These are phyloP conservation scores for Rugalucina vietnamica DNA, from an alignment of 2,888 invertebrate species.

Conservation along the genomic window DNA sequence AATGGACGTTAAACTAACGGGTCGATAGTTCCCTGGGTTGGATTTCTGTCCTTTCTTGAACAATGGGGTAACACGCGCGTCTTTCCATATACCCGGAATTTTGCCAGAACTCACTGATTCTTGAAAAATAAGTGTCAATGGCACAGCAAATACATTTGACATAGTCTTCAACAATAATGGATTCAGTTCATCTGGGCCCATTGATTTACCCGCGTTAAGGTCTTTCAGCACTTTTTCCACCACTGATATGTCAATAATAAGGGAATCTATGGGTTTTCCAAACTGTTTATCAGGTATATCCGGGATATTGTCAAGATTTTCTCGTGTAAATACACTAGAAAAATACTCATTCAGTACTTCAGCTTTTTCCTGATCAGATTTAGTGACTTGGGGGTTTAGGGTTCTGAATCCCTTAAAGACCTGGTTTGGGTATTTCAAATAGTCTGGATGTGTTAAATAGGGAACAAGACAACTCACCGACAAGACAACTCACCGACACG, in stretches of 20 bases:
- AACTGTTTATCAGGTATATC: neutral
- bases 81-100: neutral
- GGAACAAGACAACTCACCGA: no score
- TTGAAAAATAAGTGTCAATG: neutral
- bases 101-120: neutral
- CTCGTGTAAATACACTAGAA: slow-evolving; percentile 23
- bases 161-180: slow-evolving; percentile 1
- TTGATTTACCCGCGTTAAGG: slow-evolving; percentile 6
- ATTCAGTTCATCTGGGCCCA: neutral
- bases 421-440: no score
- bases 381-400: no score
- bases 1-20: slow-evolving; percentile 1
- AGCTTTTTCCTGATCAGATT: slow-evolving; percentile 23
- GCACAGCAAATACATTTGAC: neutral
- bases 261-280: neutral
- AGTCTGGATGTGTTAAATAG: no score
- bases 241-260: neutral
- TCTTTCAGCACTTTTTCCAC: slow-evolving; percentile 13
- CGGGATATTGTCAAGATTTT: slow-evolving; percentile 16
- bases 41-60: slow-evolving; percentile 9
- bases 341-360: slow-evolving; percentile 21
- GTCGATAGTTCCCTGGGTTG: slow-evolving; percentile 4
- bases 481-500: no score
- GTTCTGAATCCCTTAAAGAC: no score
- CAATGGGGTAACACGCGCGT: neutral